phyloP scores from a whole-genome alignment of 35 echinoderm and acorn worm genomes.

The Chiridota heheva region DNA sequence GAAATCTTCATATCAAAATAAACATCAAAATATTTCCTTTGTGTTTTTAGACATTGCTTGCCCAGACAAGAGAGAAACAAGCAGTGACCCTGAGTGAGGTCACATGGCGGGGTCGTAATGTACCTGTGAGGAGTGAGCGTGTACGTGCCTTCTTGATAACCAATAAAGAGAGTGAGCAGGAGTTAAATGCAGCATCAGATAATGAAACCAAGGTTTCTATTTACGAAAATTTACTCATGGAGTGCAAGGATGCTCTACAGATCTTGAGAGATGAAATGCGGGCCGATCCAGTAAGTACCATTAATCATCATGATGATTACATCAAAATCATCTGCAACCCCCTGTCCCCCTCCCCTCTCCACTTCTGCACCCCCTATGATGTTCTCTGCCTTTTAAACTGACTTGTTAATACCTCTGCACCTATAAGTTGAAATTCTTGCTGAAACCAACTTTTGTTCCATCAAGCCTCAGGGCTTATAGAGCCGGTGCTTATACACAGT shows the following conservation, averaged over 20 bases:
- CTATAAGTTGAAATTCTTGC: no score
- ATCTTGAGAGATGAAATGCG: constrained; percentile 88
- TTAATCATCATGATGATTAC: no score
- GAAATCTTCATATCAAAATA: no score
- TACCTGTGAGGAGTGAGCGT: constrained; percentile 82
- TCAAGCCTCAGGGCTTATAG: no score
- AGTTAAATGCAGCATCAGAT: constrained; percentile 61
- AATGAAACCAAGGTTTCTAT: constrained; percentile 84
- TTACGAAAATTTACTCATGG: constrained; percentile 94
- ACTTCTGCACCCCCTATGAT: no score
- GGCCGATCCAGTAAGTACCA: constrained; percentile 79
- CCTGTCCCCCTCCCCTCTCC: no score
- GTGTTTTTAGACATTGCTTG: constrained; percentile 63
- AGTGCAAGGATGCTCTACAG: constrained; percentile 93
- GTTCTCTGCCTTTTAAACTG: no score
- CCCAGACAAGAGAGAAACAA: constrained; percentile 93
- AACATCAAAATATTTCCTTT: no score
- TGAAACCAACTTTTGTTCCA: no score
- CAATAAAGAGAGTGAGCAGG: constrained; percentile 87
- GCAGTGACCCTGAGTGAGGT: constrained; percentile 94
- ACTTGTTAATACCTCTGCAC: no score
- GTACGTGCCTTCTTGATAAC: constrained; percentile 80
- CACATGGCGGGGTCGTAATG: constrained; percentile 86
- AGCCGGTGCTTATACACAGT: no score
- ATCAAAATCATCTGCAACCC: no score